Evolutionary conservation across 2,113 vertebrate genomes (phyloP).

Genomic region (Paramisgurnus dabryanus): DNA sequence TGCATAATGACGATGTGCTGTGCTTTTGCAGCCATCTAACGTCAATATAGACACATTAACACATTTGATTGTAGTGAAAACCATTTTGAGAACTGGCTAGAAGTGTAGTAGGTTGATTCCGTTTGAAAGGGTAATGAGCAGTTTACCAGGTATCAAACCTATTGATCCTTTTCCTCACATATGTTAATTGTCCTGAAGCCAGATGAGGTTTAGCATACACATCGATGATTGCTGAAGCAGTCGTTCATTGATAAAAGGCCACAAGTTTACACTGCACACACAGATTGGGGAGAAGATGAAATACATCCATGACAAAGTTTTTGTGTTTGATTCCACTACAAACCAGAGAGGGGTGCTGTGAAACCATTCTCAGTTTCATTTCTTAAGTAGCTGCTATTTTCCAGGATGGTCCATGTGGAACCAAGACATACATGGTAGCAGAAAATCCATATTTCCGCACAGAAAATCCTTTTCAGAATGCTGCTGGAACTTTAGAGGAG

Average conservation of each 20-base stretch:
- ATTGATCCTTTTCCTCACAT: neutral
- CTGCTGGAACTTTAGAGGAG: neutral
- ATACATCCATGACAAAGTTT: neutral
- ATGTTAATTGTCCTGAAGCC: neutral
- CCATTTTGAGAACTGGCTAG: too few relatives aligned
- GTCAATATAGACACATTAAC: neutral
- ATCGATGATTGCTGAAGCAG: neutral
- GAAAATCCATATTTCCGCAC: conserved; percentile 56
- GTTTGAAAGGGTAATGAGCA: neutral
- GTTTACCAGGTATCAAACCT: neutral
- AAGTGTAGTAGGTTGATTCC: neutral
- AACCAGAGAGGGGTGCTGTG: conserved; percentile 69
- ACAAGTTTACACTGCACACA: neutral
- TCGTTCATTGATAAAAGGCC: neutral
- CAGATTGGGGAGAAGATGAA: neutral
- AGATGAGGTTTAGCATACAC: neutral
- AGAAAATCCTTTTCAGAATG: conserved; percentile 13
- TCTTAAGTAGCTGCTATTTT: conserved; percentile 52
- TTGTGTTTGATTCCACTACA: conserved; percentile 60
- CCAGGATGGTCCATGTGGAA: conserved; percentile 81
- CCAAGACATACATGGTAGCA: conserved; percentile 82
- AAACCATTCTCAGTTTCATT: conserved; percentile 57
- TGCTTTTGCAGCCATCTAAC: too few relatives aligned
- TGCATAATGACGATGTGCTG: too few relatives aligned
- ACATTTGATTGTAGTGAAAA: neutral